phyloP scores from a whole-genome alignment of 2,888 invertebrate species.

The Mesochorus sp. region DNA sequence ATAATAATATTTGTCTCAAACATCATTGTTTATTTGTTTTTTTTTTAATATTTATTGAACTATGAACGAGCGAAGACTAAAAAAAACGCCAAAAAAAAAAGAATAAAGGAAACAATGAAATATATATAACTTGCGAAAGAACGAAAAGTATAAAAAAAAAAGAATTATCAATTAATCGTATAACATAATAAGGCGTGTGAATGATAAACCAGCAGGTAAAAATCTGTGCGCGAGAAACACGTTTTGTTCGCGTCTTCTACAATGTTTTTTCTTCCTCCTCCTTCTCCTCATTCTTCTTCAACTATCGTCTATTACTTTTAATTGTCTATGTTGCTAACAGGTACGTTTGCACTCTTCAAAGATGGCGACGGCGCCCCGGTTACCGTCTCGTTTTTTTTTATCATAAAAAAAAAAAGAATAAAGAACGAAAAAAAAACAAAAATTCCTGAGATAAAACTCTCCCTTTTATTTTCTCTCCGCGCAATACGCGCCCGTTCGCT shows the following conservation, averaged over 20 bases:
- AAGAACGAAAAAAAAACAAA: constrained; percentile 10
- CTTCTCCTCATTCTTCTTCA: background rate
- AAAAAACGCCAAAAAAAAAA: constrained; percentile 36
- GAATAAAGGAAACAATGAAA: constrained; percentile 36
- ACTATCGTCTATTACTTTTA: constrained; percentile 68
- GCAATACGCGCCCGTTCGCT: constrained; percentile 20
- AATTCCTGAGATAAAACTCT: constrained; percentile 51
- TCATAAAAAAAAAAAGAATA: constrained; percentile 14
- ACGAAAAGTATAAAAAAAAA: constrained; percentile 23
- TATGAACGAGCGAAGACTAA: constrained; percentile 31
- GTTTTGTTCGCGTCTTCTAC: constrained; percentile 43
- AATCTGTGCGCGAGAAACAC: constrained; percentile 18
- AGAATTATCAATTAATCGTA: constrained; percentile 7
- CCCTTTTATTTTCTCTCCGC: background rate
- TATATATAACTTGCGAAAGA: constrained; percentile 30
- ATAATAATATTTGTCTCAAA: constrained; percentile 21
- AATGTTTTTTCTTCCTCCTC: constrained; percentile 9
- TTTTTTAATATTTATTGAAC: constrained; percentile 23
- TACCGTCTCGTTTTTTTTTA: constrained; percentile 31
- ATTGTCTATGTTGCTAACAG: constrained; percentile 77
- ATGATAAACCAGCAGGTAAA: constrained; percentile 6
- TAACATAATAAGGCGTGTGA: constrained; percentile 11
- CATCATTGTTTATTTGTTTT: too few species aligned
- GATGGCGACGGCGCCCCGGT: constrained; percentile 56
- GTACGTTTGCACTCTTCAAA: constrained; percentile 77